Conservation (phyloP, 2,888 invertebrate species). For the Scelioninae gen. 2 region DNA sequence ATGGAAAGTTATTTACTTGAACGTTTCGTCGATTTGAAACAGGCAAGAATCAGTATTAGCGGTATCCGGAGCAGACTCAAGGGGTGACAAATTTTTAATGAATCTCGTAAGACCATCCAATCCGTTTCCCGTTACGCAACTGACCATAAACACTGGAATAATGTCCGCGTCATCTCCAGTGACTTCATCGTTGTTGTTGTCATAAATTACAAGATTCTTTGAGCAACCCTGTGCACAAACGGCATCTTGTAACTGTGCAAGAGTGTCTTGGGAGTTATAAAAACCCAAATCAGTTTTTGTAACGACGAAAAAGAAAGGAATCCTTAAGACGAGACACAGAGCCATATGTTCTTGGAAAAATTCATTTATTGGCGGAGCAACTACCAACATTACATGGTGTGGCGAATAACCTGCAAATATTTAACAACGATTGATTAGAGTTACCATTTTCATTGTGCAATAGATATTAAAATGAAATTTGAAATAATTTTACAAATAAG, state of each 20-base stretch:
- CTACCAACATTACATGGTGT: slow-evolving; percentile 91
- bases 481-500: too few species aligned
- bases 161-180: slow-evolving; percentile 71
- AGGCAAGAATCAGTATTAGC: slow-evolving; percentile 74
- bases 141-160: slow-evolving; percentile 90
- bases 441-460: too few species aligned
- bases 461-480: too few species aligned
- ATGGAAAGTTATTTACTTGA: slow-evolving; percentile 73
- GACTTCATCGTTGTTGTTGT: slow-evolving; percentile 63
- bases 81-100: slow-evolving; percentile 84
- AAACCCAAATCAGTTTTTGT: slow-evolving; percentile 93
- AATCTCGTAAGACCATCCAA: slow-evolving; percentile 89
- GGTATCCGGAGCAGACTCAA: slow-evolving; percentile 66
- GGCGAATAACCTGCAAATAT: slow-evolving; percentile 89
- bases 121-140: slow-evolving; percentile 92
- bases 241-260: slow-evolving; percentile 68
- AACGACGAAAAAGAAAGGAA: slow-evolving; percentile 95
- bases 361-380: slow-evolving; percentile 72
- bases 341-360: slow-evolving; percentile 89
- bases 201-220: slow-evolving; percentile 68
- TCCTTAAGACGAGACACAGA: slow-evolving; percentile 86
- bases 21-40: slow-evolving; percentile 96
- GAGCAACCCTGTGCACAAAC: slow-evolving; percentile 70
- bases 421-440: too few species aligned
- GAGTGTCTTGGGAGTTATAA: slow-evolving; percentile 68